Evolutionary conservation across 2,113 vertebrate genomes (phyloP), one percentile per base, ranked within the genome.

Genomic region (Xyrauchen texanus): DNA sequence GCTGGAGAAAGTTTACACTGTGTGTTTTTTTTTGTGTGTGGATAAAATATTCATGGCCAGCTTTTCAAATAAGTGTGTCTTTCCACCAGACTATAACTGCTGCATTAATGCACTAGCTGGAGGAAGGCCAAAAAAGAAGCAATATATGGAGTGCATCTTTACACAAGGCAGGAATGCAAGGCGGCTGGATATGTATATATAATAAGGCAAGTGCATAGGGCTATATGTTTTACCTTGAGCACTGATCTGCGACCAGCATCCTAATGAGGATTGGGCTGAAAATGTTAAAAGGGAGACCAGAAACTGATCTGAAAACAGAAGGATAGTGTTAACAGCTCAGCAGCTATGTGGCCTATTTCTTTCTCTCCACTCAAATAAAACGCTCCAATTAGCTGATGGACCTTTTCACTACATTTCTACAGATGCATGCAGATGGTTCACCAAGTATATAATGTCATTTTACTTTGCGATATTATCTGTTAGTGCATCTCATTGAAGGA

Each of bases 11-110:
- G 7, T 21, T 58, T 73, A 61, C 57, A 61, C 70, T 57, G 6
- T 49, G 44, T 2, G 57, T 8, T 13, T 44, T 8, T 16, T 42
- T 63, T 2, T 58, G 10, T n/a, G 1, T 34, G 21, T 71, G 46
- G 8, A 73, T 73, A 73, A 73, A 60, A 73, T 61, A 73, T 73
- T 73, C 70, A 61, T 61, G 70, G 70, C 10, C 70, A 45, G 8
- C 55, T 58, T 60, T 73, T 73, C 57, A 61, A 73, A 47, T 47
- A 45, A 57, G 12, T 71, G 12, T 57, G 11, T 34, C 21, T 70
- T 70, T 44, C 52, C 70, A 47, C 21, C 70, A 61, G 70, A 61
- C 55, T 73, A 47, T 60, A 34, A 61, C 70, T 12, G 70, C 57
- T 73, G 44, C 47, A 46, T 58, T 49, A 61, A 61, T 73, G 70